Base-by-base conservation (phyloP, 2,888 invertebrate genomes). In the Selenia dentaria region DNA sequence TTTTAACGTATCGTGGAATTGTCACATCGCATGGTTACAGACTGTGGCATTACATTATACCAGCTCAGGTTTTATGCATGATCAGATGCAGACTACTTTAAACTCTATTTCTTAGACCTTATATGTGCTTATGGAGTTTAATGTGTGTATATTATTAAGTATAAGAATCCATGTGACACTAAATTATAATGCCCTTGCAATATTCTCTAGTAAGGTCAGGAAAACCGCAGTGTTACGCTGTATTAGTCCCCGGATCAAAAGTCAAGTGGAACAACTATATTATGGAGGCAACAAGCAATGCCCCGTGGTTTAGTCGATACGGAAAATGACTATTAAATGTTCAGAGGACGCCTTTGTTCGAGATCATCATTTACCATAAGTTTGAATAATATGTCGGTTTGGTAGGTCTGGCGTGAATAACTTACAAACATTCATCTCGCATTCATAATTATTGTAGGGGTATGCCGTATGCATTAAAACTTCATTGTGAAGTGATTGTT, bases 151-250 rank as follows among this genome's bases (percentile, higher is more conserved):
- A 2, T 2, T 25, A 16, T 45, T 6, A 44, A 8, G n/a, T 24
- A 26, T 13, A 27, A 43, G 26, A 37, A 37, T 35, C 26, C 37
- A 46, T 28, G 44, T 43, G 46, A 41, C 46, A 46, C 34, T 38
- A 47, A 45, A 26, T 27, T 45, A 46, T 29, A 25, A 8, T 36
- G 46, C 38, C 51, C 53, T 57, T 47, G 54, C 46, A 41, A 42
- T 40, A 18, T 20, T 33, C 14, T 32, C 10, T 20, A 9, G 16
- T 37, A 29, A 47, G 47, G 51, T 25, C 44, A 54, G 28, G 48
- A 49, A 52, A 54, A 55, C 57, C 48, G 38, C 57, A 53, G 33
- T 31, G 31, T 28, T 28, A 25, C 31, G 11, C 9, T 27, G 18
- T 12, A 13, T 43, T 42, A 48, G 47, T 49, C 44, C 34, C 38